Evolutionary conservation across 2,888 invertebrate genomes (phyloP), one percentile per base, ranked within the genome.

Genomic region (Drosophila testacea): DNA sequence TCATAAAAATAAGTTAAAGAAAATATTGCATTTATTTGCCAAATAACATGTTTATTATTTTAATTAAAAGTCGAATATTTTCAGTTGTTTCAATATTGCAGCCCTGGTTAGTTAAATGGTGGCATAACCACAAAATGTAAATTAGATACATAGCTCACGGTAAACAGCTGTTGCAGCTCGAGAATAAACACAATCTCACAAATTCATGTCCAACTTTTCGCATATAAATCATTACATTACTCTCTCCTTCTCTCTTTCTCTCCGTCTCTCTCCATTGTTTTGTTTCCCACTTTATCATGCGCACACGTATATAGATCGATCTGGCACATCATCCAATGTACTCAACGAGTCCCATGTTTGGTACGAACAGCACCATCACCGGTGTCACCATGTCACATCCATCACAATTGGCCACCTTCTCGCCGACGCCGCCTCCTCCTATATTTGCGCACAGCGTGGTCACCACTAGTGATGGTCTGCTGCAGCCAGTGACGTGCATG

Each of bases 371-470:
- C 71, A 91, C 92, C 81, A 90, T 90, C 79, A 91, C 91, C 69
- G 92, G 92, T 73, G 92, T 92, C 79, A 92, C 93, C 67, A 92
- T 93, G 92, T 92, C 93, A 73, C 93, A 92, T 92, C 92, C 92
- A 85, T 91, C 92, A 83, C 93, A 92, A 87, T 81, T 92, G 91
- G 92, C 92, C 81, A 92, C 93, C 77, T 93, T 93, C 79, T 91
- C 93, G 68, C 82, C 92, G 70, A 87, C 92, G 73, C 91, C 92
- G 65, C 90, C 91, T 59, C 84, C 84, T 39, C 91, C 92, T 64
- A 89, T 92, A 78, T 92, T 92, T 73, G 90, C 92, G 62, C 92
- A 92, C 73, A 92, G 92, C 86, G 82, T 91, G 79, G 88, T 92
- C 54, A 83, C 82, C 73, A 90, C 89, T 54, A 84, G 88, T 70